phyloP scores from a whole-genome alignment of 2,797 vertebrate genomes.

The Pterois miles region DNA sequence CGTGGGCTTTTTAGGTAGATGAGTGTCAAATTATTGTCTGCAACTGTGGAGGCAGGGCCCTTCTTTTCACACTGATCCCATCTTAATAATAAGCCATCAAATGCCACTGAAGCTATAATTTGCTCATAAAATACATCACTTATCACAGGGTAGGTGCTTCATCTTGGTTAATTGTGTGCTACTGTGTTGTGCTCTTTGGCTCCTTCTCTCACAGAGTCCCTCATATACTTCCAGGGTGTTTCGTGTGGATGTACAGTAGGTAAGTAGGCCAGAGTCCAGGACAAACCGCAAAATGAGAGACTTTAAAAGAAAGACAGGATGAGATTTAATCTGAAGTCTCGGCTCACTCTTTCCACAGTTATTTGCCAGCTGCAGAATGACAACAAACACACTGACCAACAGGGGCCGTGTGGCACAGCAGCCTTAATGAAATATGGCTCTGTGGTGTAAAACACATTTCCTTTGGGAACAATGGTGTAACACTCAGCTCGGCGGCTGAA shows the following conservation, averaged over 20 bases:
- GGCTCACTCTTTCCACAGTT: slow-evolving; percentile 8
- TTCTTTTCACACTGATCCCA: slow-evolving; percentile 44
- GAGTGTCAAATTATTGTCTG: slow-evolving; percentile 69
- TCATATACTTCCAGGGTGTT: neutral
- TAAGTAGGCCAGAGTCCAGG: neutral
- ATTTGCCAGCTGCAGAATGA: slow-evolving; percentile 3
- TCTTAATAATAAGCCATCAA: slow-evolving; percentile 55
- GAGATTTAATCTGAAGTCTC: neutral
- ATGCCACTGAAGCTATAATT: slow-evolving; percentile 37
- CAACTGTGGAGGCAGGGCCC: slow-evolving; percentile 24
- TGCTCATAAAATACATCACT: slow-evolving; percentile 34
- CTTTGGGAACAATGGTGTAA: slow-evolving; percentile 32
- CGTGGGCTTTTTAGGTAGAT: slow-evolving; percentile 44
- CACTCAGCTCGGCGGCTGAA: neutral
- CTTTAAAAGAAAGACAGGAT: neutral
- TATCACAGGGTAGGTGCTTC: neutral
- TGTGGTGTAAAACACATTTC: slow-evolving; percentile 27
- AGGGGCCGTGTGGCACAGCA: slow-evolving; percentile 17
- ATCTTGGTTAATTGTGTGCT: slow-evolving; percentile 15
- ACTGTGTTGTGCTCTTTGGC: neutral
- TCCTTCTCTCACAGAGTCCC: neutral
- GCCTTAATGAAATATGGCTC: slow-evolving; percentile 13
- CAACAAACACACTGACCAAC: slow-evolving; percentile 12
- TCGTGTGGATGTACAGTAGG: neutral
- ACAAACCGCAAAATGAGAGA: neutral